Evolutionary conservation across 2,888 invertebrate genomes (phyloP), one percentile per base, ranked within the genome.

Genomic region (Cantharis rustica): DNA sequence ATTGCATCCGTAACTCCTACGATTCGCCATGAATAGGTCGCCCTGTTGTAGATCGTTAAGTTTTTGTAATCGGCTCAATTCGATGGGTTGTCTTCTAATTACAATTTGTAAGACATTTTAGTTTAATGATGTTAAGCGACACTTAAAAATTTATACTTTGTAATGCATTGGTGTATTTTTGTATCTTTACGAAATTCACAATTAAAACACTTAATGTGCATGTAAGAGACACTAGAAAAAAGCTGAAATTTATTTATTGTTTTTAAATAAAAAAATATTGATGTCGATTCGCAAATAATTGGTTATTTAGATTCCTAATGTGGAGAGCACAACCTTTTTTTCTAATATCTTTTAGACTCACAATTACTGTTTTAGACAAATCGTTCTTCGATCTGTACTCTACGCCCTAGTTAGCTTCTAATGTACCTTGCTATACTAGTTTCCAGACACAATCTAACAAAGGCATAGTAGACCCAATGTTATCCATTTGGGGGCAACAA

Each of bases 391-490:
- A 78, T 80, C 83, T 82, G 82, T 80, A 81, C 80, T 82, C 75
- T 78, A 76, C 81, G 83, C 84, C 85, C 85, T 86, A 85, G 84
- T 84, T 82, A 84, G 86, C 86, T 86, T 86, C 85, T 86, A 86
- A 86, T 85, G 85, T 86, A 86, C 84, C 85, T 85, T 86, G 86
- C 86, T 86, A 84, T 86, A 82, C 85, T 87, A 94, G 94, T 92
- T 94, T 94, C 93, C 93, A 94, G 93, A 94, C 93, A 91, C 93
- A 93, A 91, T 93, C 93, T 92, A 96, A 96, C 94, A 95, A 95
- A 93, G 96, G 96, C 93, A 96, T 96, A 93, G 95, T 96, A 94
- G 96, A 97, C 93, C 97, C 96, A 92, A 96, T 97, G 96, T 95
- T 97, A 92, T 96, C 95, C 91, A 97, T 97, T 92, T 97, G 97